These are phyloP conservation scores for Erythrolamprus reginae DNA, from an alignment of 2,113 vertebrate species.

Conservation along the genomic window DNA sequence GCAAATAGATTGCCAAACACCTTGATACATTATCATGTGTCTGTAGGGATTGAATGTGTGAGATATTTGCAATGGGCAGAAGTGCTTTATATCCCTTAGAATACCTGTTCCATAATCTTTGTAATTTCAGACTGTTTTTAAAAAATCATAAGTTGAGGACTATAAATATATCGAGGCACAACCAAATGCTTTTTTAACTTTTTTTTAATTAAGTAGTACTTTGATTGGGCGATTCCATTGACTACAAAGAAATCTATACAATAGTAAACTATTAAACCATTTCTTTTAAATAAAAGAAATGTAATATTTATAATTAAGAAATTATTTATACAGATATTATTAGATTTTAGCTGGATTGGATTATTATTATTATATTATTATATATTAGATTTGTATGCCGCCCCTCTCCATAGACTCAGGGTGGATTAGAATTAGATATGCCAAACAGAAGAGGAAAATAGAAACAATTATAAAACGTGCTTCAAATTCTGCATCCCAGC, in stretches of 20 bases:
- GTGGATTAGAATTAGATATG: not conserved
- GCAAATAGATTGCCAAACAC: not conserved
- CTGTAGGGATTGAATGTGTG: not conserved
- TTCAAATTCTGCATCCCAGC: constrained; percentile 16
- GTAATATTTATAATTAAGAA: not conserved
- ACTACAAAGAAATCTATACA: not conserved
- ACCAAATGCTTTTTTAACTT: not conserved
- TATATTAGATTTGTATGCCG: no score
- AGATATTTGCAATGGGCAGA: not conserved
- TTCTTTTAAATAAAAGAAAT: not conserved
- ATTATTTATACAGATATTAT: not conserved
- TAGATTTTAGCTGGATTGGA: not conserved
- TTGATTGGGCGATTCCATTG: not conserved
- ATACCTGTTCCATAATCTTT: not conserved
- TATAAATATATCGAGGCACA: not conserved
- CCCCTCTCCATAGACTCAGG: no score
- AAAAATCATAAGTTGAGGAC: not conserved
- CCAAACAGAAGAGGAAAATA: not conserved
- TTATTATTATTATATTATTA: no score
- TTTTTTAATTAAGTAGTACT: not conserved
- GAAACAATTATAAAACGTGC: not conserved
- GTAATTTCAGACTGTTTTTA: not conserved
- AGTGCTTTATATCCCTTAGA: not conserved
- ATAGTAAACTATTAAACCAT: not conserved
- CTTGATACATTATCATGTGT: not conserved